phyloP scores from a whole-genome alignment of 2,113 vertebrate genomes.

The Gymnorhina tibicen region DNA sequence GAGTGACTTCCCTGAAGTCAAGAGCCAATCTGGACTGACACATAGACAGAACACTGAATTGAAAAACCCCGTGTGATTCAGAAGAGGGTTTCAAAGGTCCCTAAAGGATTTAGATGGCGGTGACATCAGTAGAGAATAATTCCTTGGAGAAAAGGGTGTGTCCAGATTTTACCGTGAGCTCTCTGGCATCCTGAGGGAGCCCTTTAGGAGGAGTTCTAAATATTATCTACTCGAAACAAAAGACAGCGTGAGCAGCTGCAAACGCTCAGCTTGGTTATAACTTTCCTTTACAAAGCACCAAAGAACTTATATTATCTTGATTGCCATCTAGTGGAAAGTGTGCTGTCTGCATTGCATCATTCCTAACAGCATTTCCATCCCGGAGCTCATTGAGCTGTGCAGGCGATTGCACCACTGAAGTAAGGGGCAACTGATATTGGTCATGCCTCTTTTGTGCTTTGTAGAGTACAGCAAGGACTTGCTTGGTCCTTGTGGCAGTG shows the following conservation, averaged over 20 bases:
- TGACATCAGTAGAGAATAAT: not conserved
- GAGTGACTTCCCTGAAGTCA: not conserved
- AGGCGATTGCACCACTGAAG: not conserved
- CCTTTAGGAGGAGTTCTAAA: not conserved
- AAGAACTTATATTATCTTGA: constrained; percentile 30
- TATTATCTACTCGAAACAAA: not conserved
- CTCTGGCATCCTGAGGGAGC: not conserved
- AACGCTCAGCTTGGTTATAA: not conserved
- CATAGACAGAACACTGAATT: not conserved
- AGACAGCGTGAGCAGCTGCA: not conserved
- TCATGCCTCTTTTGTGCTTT: not conserved
- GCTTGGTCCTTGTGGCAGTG: not conserved
- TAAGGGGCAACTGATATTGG: not conserved
- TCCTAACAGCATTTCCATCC: not conserved
- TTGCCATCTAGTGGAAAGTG: constrained; percentile 68
- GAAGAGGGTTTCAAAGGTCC: not conserved
- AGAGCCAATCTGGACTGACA: not conserved
- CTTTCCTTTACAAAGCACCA: not conserved
- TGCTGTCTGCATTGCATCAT: not conserved
- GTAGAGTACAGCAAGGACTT: not conserved
- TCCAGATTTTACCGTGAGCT: not conserved
- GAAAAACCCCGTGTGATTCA: not conserved
- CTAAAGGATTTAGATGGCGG: not conserved
- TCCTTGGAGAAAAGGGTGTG: not conserved
- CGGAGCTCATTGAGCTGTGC: not conserved